Evolutionary conservation across 2,888 invertebrate genomes (phyloP).

Genomic region (Drosophila hawaiiensis): DNA sequence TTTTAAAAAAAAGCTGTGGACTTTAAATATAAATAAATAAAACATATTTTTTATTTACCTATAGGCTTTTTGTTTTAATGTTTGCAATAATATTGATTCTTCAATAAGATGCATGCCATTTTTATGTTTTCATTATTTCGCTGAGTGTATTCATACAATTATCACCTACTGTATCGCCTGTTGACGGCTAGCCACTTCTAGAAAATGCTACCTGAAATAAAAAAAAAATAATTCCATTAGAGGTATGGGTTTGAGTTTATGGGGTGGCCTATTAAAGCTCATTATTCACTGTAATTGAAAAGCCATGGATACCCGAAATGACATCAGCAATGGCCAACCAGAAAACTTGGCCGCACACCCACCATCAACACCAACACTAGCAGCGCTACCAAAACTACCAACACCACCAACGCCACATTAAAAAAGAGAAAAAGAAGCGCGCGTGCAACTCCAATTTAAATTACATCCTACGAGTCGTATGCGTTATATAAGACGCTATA

Average conservation of each 20-base stretch:
- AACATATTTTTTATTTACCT: neutral
- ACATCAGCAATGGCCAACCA: conserved; percentile 42
- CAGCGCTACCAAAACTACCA: neutral
- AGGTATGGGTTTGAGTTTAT: conserved; percentile 12
- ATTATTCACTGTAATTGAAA: conserved; percentile 56
- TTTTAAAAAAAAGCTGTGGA: neutral
- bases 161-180: neutral
- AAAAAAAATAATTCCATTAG: conserved; percentile 21
- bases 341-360: conserved; percentile 22
- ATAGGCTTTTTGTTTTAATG: neutral
- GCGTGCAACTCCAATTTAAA: conserved; percentile 67
- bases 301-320: conserved; percentile 50
- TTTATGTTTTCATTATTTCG: neutral
- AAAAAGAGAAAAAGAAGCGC: conserved; percentile 30
- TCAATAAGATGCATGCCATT: neutral
- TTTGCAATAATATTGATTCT: neutral
- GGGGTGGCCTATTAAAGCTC: conserved; percentile 45
- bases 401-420: conserved; percentile 1
- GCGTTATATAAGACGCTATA: conserved; percentile 51
- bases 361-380: conserved; percentile 8
- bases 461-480: conserved; percentile 65
- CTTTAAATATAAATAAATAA: neutral
- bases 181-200: neutral
- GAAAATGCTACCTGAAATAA: conserved; percentile 10
- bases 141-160: conserved; percentile 9